phyloP scores from a whole-genome alignment of 2,113 vertebrate genomes.

The Urocitellus parryii region DNA sequence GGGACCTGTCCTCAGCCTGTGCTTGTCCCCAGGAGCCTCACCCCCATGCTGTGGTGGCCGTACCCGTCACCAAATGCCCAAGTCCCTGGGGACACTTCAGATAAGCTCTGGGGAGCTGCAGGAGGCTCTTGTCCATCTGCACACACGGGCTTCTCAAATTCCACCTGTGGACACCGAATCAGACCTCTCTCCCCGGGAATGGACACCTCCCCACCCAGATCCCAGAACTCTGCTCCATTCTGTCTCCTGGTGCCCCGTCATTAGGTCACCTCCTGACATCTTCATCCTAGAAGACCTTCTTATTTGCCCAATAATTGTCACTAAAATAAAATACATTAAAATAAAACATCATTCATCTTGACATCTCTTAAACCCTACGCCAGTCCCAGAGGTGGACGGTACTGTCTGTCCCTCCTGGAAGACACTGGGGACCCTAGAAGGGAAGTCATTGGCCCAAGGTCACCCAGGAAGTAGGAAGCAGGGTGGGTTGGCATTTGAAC shows the following conservation, averaged over 20 bases:
- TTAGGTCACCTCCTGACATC: background rate
- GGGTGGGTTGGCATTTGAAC: background rate
- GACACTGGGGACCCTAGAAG: background rate
- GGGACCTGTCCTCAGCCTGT: background rate
- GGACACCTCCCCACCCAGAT: background rate
- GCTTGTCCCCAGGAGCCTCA: background rate
- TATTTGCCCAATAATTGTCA: background rate
- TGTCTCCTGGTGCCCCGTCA: background rate
- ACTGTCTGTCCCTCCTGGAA: background rate
- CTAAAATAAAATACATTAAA: background rate
- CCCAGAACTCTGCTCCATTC: background rate
- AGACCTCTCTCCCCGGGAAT: too few species aligned
- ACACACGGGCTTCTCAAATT: background rate
- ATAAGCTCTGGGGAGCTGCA: background rate
- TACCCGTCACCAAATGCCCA: background rate
- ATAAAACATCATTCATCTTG: background rate
- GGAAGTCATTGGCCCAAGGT: background rate
- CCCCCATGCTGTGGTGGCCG: fast-evolving
- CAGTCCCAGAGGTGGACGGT: background rate
- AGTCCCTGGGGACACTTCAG: background rate
- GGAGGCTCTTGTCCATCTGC: background rate
- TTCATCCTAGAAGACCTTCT: background rate
- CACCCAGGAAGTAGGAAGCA: background rate
- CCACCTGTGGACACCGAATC: background rate
- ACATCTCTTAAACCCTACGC: too few species aligned